Percentiles rank a stretch among this genome's conserved stretches.
Conservation (phyloP, 2,113 vertebrate genomes). For the Chelonoidis abingdonii region DNA sequence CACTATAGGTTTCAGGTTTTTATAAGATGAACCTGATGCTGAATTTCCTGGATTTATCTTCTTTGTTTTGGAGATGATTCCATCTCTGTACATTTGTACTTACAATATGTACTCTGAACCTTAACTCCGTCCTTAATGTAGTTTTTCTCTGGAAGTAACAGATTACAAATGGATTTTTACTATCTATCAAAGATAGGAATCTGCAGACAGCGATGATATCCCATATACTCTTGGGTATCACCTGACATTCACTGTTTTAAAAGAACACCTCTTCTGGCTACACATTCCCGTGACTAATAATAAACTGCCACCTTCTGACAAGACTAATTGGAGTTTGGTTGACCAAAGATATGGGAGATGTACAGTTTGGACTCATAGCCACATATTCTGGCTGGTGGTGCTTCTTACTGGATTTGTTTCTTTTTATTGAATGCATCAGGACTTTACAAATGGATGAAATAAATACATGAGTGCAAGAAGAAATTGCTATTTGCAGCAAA, state of each 20-base stretch:
- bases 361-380: background rate
- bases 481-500: background rate
- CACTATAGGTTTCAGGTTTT: background rate
- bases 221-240: background rate
- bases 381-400: background rate
- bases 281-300: background rate
- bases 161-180: background rate
- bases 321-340: background rate
- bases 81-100: background rate
- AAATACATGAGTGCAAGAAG: background rate
- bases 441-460: background rate
- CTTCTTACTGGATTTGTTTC: background rate
- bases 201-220: background rate
- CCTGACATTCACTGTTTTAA: background rate
- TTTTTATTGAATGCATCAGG: background rate
- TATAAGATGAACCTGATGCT: background rate
- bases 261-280: background rate
- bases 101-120: background rate
- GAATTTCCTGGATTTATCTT: background rate
- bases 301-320: background rate
- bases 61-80: background rate
- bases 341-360: background rate
- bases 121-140: conserved; percentile 2
- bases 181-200: background rate
- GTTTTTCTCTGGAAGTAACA: background rate